A percentile compares a stretch with the other conserved stretches of the same genome.
phyloP scores from a whole-genome alignment of 2,888 invertebrate species.

The Protophormia terraenovae region DNA sequence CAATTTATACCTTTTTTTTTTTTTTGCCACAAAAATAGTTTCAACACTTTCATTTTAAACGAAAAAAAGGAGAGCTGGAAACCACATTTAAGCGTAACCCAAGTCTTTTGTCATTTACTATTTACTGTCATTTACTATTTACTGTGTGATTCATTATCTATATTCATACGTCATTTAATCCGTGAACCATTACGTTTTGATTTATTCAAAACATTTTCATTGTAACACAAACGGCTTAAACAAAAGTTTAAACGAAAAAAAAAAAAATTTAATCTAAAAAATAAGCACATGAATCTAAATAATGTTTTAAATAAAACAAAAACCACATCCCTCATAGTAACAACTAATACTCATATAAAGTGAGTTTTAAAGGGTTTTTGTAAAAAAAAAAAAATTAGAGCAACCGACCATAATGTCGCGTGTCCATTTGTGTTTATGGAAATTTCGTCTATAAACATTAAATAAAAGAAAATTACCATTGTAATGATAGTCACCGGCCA shows the following conservation, averaged over 20 bases:
- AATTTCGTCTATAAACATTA: conserved; percentile 20
- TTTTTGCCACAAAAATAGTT: not conserved
- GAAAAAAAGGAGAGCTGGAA: conserved; percentile 28
- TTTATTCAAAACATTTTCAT: conserved; percentile 48
- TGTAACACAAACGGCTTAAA: conserved; percentile 14
- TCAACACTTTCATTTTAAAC: conserved; percentile 33
- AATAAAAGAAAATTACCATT: not conserved
- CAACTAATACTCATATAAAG: not conserved
- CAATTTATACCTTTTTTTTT: not conserved
- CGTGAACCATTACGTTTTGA: conserved; percentile 38
- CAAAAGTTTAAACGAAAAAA: not conserved
- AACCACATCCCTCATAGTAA: conserved; percentile 33
- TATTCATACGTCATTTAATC: conserved; percentile 48
- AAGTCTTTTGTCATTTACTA: conserved; percentile 10
- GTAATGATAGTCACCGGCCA: not conserved
- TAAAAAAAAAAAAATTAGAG: not conserved
- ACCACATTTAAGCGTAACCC: conserved; percentile 48
- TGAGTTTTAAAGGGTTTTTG: not conserved
- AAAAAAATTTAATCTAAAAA: not conserved
- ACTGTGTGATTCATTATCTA: conserved; percentile 17
- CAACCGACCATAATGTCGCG: conserved; percentile 50
- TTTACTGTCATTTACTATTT: not conserved
- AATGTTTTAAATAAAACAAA: not conserved
- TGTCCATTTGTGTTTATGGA: conserved; percentile 45
- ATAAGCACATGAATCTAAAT: conserved; percentile 7